Conservation (phyloP, 92 coral and sea anemone species). For the Siderastrea radians region DNA sequence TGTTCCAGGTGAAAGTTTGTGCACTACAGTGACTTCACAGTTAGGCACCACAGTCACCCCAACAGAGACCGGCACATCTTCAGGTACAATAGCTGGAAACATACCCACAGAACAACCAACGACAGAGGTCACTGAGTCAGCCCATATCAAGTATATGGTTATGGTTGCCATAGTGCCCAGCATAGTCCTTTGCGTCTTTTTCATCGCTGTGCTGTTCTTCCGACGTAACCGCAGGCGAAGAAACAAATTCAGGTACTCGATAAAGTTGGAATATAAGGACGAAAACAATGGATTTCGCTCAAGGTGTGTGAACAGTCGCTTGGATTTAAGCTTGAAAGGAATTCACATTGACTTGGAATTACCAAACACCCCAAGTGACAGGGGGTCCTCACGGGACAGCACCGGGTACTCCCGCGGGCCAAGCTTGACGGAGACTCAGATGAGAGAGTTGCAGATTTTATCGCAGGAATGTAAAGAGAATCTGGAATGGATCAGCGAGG, state of each 20-base stretch:
- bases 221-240: slow-evolving; percentile 68
- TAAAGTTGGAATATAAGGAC: slow-evolving; percentile 82
- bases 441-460: slow-evolving; percentile 78
- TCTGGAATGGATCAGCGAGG: slow-evolving; percentile 83
- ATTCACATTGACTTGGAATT: slow-evolving; percentile 87
- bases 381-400: slow-evolving; percentile 60
- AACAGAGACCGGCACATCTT: not conserved
- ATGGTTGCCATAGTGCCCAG: slow-evolving; percentile 80
- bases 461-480: slow-evolving; percentile 80
- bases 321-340: slow-evolving; percentile 83
- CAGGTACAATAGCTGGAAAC: not conserved
- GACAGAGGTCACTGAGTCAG: not conserved
- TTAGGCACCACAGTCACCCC: slow-evolving; percentile 3
- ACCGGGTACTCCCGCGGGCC: slow-evolving; percentile 71
- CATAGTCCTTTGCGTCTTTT: slow-evolving; percentile 48
- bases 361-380: slow-evolving; percentile 56
- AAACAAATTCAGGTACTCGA: slow-evolving; percentile 69
- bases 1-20: not conserved
- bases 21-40: not conserved
- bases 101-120: slow-evolving; percentile 19
- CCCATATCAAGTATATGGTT: slow-evolving; percentile 57
- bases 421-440: slow-evolving; percentile 68
- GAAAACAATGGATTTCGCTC: slow-evolving; percentile 61
- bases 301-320: slow-evolving; percentile 76
- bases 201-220: slow-evolving; percentile 60